Percentiles rank a stretch among this genome's conserved stretches.
These are phyloP conservation scores for Avahi laniger DNA, from an alignment of 2,797 vertebrate species.

Conservation along the genomic window DNA sequence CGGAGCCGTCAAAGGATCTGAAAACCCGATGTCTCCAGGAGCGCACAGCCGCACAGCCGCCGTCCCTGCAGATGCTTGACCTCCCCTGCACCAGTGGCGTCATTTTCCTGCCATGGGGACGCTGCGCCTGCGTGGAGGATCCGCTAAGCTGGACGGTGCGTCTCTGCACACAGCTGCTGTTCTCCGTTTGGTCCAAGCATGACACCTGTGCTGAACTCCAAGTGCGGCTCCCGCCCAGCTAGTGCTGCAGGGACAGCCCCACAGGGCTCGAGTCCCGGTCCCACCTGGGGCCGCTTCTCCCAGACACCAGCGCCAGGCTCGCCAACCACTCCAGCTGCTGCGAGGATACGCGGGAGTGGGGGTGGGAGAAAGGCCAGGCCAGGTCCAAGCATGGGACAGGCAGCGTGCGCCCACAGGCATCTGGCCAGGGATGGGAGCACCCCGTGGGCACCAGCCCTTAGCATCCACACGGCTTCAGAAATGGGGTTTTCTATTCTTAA, in stretches of 20 bases:
- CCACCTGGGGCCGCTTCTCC: too few relatives aligned
- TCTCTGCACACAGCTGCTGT: not conserved
- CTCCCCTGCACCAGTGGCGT: slow-evolving; percentile 61
- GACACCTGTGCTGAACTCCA: not conserved
- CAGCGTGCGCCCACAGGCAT: too few relatives aligned
- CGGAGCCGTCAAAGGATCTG: slow-evolving; percentile 22
- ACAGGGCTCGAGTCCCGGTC: not conserved
- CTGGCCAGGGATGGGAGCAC: not conserved
- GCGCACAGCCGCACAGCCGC: too few relatives aligned
- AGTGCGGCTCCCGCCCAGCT: not conserved
- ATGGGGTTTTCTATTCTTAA: too few relatives aligned
- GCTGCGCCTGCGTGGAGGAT: too few relatives aligned
- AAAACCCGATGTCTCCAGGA: slow-evolving; percentile 44
- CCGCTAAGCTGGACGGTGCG: not conserved
- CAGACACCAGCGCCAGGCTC: too few relatives aligned
- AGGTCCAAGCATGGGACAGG: too few relatives aligned
- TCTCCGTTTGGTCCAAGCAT: slow-evolving; percentile 13
- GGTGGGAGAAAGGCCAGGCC: too few relatives aligned
- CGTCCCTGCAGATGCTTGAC: too few relatives aligned
- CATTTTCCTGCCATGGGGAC: slow-evolving; percentile 56
- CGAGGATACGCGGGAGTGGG: too few relatives aligned
- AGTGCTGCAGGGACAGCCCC: too few relatives aligned
- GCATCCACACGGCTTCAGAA: too few relatives aligned
- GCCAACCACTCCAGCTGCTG: not conserved
- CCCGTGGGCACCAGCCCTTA: not conserved